Base-by-base conservation (phyloP, 2,113 vertebrate genomes). In the Phrynosoma blainvillii region DNA sequence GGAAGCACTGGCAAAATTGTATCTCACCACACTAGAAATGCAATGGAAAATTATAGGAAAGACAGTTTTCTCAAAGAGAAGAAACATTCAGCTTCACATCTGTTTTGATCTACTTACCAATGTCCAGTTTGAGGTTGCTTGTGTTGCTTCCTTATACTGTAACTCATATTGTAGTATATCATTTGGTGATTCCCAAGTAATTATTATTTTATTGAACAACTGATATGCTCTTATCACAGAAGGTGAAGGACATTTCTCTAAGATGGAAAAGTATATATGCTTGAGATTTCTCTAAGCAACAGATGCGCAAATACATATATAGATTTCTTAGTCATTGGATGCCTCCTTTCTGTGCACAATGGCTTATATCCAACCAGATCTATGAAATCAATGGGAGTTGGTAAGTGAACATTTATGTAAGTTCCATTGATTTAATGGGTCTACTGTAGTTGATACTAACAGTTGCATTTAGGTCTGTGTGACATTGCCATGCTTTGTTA, bases 161-260 rank as follows among this genome's bases (percentile, higher is more conserved):
- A 96, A n/a, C 86, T 94, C 89, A 47, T 93, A 74, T 0, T 2
- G 0, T 18, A 23, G 56, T 70, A 82, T 30, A 73, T 9, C 78
- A 54, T 27, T 14, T n/a, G 92, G 75, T 21, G 54, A 30, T 18
- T 93, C 87, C 94, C 95, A 96, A 25, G 84, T 88, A 70, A 95
- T 76, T 85, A 91, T 87, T 83, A 95, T 2, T 1, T 84, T 79
- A 18, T 88, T 86, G 92, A 65, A 66, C 68, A 93, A 91, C 89
- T 96, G 94, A 32, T 94, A 23, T 87, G 87, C 88, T 4, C 70
- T 91, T 91, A 95, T 83, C 14, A 86, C 91, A 86, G 79, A 85
- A 12, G 92, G 86, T 84, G 89, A 82, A 52, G 66, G 76, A 40
- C 95, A 94, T 59, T 92, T 95, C 52, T 86, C 95, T 96, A 85